Conservation (phyloP, 2,888 invertebrate genomes). For the Hypomecis atomaria region DNA sequence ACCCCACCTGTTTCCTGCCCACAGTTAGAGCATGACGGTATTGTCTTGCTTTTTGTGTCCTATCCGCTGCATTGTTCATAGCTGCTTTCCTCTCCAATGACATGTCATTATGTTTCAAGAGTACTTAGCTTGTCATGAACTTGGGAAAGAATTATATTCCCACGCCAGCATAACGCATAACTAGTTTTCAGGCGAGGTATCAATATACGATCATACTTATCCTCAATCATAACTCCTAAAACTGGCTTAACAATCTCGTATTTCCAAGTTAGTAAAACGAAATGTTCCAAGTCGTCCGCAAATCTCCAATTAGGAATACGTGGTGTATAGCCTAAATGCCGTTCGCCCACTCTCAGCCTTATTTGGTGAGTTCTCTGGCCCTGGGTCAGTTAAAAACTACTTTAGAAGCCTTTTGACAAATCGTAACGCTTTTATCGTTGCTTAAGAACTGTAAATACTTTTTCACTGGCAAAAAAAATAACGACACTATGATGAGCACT, state of each 20-base stretch:
- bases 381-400: conserved; percentile 58
- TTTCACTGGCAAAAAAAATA: conserved; percentile 7
- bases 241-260: conserved; percentile 53
- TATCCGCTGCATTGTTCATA: conserved; percentile 59
- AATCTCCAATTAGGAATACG: conserved; percentile 58
- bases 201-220: conserved; percentile 26
- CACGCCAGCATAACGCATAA: conserved; percentile 11
- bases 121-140: conserved; percentile 24
- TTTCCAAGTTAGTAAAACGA: conserved; percentile 64
- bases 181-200: conserved; percentile 14
- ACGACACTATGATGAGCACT: conserved; percentile 4
- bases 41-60: conserved; percentile 64
- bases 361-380: conserved; percentile 61
- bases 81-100: conserved; percentile 19
- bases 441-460: conserved; percentile 12
- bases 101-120: conserved; percentile 32
- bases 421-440: conserved; percentile 29
- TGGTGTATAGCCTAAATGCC: conserved; percentile 62
- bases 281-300: conserved; percentile 65
- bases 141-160: conserved; percentile 31
- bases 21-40: conserved; percentile 58
- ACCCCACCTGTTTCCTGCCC: conserved; percentile 64
- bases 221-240: conserved; percentile 34
- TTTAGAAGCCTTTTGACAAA: conserved; percentile 41
- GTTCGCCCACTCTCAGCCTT: conserved; percentile 75